phyloP scores from a whole-genome alignment of 2,797 vertebrate genomes.

The Florisuga fusca region DNA sequence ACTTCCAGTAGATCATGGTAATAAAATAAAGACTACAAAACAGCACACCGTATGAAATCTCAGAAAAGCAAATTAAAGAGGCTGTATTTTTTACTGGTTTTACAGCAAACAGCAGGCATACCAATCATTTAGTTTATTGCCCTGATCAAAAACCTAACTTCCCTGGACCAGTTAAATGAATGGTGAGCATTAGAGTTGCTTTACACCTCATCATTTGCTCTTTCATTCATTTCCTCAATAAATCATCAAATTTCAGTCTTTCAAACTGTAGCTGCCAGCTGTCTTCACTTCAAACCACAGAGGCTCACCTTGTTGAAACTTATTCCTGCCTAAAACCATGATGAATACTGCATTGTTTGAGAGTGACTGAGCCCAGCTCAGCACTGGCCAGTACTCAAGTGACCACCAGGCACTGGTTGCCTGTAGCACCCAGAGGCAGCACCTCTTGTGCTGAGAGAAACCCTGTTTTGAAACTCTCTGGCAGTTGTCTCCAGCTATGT shows the following conservation, averaged over 20 bases:
- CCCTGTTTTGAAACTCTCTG: not conserved
- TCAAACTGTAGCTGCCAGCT: not conserved
- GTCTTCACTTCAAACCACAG: not conserved
- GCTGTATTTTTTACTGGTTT: not conserved
- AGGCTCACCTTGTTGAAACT: not conserved
- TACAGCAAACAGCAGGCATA: not conserved
- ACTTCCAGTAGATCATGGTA: not conserved
- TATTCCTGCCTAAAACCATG: not conserved
- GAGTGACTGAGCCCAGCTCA: not conserved
- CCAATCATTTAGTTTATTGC: not conserved
- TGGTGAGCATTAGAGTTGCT: not conserved
- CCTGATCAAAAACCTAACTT: not conserved
- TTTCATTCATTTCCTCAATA: not conserved
- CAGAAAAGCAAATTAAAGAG: not conserved
- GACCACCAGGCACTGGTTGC: not conserved
- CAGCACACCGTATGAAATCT: not conserved
- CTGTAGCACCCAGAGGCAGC: not conserved
- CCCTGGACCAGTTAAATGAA: not conserved
- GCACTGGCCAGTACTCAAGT: not conserved
- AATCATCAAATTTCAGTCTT: not conserved
- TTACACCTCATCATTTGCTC: not conserved
- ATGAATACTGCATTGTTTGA: not conserved
- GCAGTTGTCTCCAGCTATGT: not conserved
- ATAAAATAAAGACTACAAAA: not conserved
- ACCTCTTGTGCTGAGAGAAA: too few species aligned